Conservation (phyloP, 2,113 vertebrate genomes). For the Pterocles orientalis region DNA sequence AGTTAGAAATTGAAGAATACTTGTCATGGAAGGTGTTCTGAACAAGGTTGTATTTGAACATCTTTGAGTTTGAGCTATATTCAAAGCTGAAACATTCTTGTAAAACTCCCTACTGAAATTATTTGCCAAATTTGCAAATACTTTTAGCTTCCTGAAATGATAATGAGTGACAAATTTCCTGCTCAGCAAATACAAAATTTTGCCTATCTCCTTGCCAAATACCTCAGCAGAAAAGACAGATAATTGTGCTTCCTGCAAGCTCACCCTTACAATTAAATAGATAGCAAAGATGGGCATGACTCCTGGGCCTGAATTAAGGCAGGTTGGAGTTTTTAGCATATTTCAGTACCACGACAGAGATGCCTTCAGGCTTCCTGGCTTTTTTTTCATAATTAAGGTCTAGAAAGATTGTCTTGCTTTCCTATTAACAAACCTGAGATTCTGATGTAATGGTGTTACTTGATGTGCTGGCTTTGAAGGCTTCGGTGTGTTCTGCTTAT, state of each 20-base stretch:
- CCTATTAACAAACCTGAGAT: neutral
- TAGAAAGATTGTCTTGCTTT: neutral
- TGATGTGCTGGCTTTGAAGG: neutral
- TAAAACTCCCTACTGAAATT: neutral
- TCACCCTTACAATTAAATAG: slow-evolving; percentile 19
- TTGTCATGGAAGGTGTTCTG: neutral
- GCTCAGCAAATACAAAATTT: neutral
- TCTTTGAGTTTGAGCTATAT: neutral
- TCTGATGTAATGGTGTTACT: neutral
- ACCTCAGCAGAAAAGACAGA: neutral
- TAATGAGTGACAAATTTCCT: neutral
- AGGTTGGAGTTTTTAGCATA: neutral
- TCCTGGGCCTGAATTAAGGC: neutral
- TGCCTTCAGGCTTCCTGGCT: neutral
- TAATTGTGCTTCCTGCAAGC: slow-evolving; percentile 20
- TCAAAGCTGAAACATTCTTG: neutral
- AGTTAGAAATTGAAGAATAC: neutral
- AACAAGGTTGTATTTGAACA: neutral
- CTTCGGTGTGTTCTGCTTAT: neutral
- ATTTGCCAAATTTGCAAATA: neutral
- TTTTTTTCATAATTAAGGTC: neutral
- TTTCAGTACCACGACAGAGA: neutral
- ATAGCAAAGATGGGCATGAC: neutral
- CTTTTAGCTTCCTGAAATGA: neutral
- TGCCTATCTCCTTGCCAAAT: neutral